Evolutionary conservation across 2,113 vertebrate species (phyloP).

Genomic region (Scatophagus argus): DNA sequence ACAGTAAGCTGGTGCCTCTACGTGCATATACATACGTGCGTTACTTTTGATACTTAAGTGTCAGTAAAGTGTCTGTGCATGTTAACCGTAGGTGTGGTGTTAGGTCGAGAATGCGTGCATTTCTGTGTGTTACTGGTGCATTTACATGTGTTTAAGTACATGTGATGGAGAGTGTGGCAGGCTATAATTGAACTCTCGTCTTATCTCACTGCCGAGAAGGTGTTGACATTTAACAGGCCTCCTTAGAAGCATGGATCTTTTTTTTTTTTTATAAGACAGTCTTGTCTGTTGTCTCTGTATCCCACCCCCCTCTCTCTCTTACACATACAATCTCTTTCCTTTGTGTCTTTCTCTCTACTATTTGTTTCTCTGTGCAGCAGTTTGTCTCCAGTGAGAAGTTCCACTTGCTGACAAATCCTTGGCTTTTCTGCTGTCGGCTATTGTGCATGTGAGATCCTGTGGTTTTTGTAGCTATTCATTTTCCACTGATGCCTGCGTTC

Average conservation of each 20-base stretch:
- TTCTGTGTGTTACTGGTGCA: slow-evolving; percentile 9
- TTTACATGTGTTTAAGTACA: slow-evolving; percentile 26
- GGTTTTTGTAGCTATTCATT: not conserved
- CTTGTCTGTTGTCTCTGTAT: slow-evolving; percentile 35
- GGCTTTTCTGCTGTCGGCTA: slow-evolving; percentile 39
- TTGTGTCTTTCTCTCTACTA: slow-evolving; percentile 9
- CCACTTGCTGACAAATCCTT: slow-evolving; percentile 29
- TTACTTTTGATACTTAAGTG: slow-evolving; percentile 10
- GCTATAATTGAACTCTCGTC: slow-evolving; percentile 59
- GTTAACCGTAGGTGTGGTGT: not conserved
- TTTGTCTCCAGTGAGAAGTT: slow-evolving; percentile 43
- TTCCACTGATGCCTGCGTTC: not conserved
- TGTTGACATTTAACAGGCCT: slow-evolving; percentile 77
- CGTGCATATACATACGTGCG: not conserved
- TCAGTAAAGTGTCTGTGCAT: not conserved
- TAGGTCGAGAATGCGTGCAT: too few species aligned
- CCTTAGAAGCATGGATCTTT: slow-evolving; percentile 42
- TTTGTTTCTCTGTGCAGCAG: slow-evolving; percentile 28
- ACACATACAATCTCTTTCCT: slow-evolving; percentile 10
- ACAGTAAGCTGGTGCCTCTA: not conserved
- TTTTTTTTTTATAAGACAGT: slow-evolving; percentile 28
- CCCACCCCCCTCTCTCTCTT: not conserved
- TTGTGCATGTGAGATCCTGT: slow-evolving; percentile 10
- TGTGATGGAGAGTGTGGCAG: slow-evolving; percentile 18
- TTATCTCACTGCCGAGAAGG: slow-evolving; percentile 72